These are phyloP conservation scores for Drosophila nikananu DNA, from an alignment of 1,140 invertebrate species.

Conservation along the genomic window DNA sequence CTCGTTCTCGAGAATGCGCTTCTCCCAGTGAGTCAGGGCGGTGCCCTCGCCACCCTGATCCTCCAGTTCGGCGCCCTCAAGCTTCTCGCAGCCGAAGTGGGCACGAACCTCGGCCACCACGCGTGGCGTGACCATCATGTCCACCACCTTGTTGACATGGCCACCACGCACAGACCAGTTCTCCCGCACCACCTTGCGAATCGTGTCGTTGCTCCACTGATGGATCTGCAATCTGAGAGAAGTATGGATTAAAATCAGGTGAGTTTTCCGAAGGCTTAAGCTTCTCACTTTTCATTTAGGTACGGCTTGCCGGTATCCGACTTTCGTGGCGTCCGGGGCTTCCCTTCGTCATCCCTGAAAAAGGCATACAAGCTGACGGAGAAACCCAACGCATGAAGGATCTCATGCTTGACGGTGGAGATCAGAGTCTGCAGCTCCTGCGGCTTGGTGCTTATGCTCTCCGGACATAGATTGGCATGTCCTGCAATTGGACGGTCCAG, in stretches of 20 bases:
- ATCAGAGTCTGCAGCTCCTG: constrained; percentile 97
- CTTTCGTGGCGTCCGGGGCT: constrained; percentile 92
- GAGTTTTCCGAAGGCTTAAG: neutral
- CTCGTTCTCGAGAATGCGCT: constrained; percentile 99
- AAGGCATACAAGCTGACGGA: constrained; percentile 98
- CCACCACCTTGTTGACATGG: constrained; percentile 90
- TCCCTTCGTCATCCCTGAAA: constrained; percentile 91
- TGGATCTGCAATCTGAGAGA: constrained; percentile 92
- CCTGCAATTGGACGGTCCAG: constrained; percentile 98
- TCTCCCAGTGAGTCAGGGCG: constrained; percentile 99
- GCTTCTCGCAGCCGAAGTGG: constrained; percentile 95
- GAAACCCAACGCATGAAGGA: constrained; percentile 98
- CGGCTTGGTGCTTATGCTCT: constrained; percentile 96
- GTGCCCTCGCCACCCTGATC: constrained; percentile 99
- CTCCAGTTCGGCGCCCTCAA: constrained; percentile 99
- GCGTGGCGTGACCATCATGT: constrained; percentile 96
- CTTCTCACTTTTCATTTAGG: constrained; percentile 92
- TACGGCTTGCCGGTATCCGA: constrained; percentile 94
- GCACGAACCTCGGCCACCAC: constrained; percentile 93
- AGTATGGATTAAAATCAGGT: neutral
- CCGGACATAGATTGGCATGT: constrained; percentile 98
- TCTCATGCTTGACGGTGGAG: constrained; percentile 99
- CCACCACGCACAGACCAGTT: constrained; percentile 95
- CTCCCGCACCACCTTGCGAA: constrained; percentile 91
- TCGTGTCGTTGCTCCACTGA: constrained; percentile 96